Percentiles rank a stretch among this genome's conserved stretches.
Evolutionary conservation across 2,888 invertebrate genomes (phyloP).

Genomic region (Trisateles emortualis): DNA sequence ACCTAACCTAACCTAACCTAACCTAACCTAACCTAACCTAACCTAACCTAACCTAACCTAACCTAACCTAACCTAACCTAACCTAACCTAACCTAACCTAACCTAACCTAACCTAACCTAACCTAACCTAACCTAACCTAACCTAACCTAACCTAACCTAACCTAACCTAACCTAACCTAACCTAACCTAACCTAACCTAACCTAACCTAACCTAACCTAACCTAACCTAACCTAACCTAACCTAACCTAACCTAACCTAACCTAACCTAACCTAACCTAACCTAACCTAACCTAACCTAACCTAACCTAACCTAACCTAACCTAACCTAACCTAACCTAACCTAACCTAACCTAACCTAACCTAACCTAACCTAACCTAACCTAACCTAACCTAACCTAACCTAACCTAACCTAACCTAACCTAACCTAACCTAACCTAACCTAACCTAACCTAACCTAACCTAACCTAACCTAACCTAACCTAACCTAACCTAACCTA

Average conservation of each 20-base stretch:
- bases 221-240: constrained; percentile 6
- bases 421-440: constrained; percentile 9
- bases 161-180: constrained; percentile 12
- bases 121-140: constrained; percentile 2
- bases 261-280: constrained; percentile 7
- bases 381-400: constrained; percentile 6
- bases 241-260: constrained; percentile 8
- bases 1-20: constrained; percentile 15
- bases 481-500: constrained; percentile 7
- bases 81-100: constrained; percentile 9
- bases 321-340: constrained; percentile 9
- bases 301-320: constrained; percentile 8
- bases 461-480: constrained; percentile 6
- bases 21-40: constrained; percentile 15
- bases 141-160: constrained; percentile 13
- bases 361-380: constrained; percentile 12
- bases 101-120: constrained; percentile 2
- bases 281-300: constrained; percentile 7
- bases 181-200: constrained; percentile 12
- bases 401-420: constrained; percentile 6
- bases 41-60: constrained; percentile 12
- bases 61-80: constrained; percentile 10
- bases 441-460: constrained; percentile 1
- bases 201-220: constrained; percentile 12
- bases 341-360: constrained; percentile 13